These are phyloP conservation scores for Pluvianellus socialis DNA, from an alignment of 2,113 vertebrate genomes.

Conservation along the genomic window DNA sequence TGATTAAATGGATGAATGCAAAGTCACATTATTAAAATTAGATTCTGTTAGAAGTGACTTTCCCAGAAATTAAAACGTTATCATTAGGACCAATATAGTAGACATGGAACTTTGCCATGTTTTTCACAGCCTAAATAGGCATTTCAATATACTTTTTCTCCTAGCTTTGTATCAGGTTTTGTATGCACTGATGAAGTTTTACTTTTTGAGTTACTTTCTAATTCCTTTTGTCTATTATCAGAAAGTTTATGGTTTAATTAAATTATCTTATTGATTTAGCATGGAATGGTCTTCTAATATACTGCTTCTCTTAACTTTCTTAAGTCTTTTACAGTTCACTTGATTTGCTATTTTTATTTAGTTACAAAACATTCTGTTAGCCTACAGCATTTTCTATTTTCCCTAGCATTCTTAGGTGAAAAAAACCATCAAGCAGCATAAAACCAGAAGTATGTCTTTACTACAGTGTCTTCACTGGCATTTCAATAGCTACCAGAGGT, in stretches of 20 bases:
- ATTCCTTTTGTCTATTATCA: background rate
- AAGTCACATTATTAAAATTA: background rate
- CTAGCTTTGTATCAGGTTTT: background rate
- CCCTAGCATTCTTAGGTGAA: background rate
- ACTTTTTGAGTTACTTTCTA: background rate
- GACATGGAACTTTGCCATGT: background rate
- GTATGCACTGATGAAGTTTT: background rate
- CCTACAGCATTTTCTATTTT: background rate
- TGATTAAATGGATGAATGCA: background rate
- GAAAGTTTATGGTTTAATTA: conserved; percentile 3
- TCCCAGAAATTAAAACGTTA: background rate
- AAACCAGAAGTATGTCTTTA: accelerated
- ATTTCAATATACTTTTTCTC: background rate
- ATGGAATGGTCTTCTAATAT: background rate
- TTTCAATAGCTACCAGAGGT: background rate
- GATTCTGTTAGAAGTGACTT: background rate
- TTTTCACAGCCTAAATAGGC: background rate
- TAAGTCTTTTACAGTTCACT: background rate
- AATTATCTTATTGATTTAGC: background rate
- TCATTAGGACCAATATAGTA: background rate
- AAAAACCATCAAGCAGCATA: background rate
- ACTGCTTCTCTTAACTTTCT: background rate
- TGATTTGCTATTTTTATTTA: background rate
- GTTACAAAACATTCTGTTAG: background rate
- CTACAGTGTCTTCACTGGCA: background rate